A percentile compares a stretch with the other conserved stretches of the same genome.
Evolutionary conservation across 92 coral and sea anemone genomes (phyloP).

Genomic region (Phenganax subtilis): DNA sequence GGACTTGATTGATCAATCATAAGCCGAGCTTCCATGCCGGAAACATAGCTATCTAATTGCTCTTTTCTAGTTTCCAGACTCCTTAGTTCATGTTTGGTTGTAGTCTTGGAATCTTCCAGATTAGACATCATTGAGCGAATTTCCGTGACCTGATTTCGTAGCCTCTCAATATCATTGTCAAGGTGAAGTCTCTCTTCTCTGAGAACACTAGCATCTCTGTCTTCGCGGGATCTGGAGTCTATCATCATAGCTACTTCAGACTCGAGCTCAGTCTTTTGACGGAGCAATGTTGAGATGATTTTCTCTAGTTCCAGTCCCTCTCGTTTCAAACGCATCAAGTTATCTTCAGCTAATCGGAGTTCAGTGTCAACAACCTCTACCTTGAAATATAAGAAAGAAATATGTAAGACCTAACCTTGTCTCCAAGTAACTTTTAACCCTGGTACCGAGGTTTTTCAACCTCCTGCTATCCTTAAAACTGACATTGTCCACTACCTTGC

Average conservation of each 20-base stretch:
- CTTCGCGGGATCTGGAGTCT: constrained; percentile 67
- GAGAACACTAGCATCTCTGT: constrained; percentile 54
- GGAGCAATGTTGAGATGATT: constrained; percentile 53
- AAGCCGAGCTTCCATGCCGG: constrained; percentile 34
- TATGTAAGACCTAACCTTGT: background rate
- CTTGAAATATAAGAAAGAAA: background rate
- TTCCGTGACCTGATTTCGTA: constrained; percentile 69
- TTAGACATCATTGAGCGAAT: constrained; percentile 58
- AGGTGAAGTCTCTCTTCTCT: constrained; percentile 69
- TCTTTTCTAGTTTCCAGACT: constrained; percentile 47
- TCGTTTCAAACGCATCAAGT: constrained; percentile 47
- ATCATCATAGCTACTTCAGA: constrained; percentile 60
- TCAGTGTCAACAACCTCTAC: constrained; percentile 26
- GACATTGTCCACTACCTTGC: background rate
- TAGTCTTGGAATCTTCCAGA: constrained; percentile 58
- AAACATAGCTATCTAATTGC: constrained; percentile 25
- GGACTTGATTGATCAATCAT: constrained; percentile 17
- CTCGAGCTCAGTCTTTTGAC: constrained; percentile 75
- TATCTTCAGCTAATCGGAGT: constrained; percentile 32
- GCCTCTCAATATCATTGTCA: constrained; percentile 57
- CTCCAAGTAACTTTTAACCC: background rate
- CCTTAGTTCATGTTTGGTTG: constrained; percentile 46
- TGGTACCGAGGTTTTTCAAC: background rate
- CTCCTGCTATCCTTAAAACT: no score
- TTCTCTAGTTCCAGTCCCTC: constrained; percentile 73